phyloP scores from a whole-genome alignment of 2,888 invertebrate genomes.

The Byasa hedistus region DNA sequence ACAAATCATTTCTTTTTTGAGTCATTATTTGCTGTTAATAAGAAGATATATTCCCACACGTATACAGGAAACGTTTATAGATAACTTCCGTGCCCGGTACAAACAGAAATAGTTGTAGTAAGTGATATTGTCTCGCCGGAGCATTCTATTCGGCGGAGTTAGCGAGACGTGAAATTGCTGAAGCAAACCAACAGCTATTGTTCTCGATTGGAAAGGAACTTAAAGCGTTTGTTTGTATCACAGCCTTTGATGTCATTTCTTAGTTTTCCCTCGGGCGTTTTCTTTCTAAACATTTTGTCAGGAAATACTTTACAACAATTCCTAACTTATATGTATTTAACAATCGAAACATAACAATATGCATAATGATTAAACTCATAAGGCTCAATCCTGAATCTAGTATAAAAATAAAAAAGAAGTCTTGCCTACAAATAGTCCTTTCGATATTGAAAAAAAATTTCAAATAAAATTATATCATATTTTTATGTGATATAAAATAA shows the following conservation, averaged over 20 bases:
- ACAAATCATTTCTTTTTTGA: no score
- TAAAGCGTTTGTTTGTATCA: constrained; percentile 24
- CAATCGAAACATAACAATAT: no score
- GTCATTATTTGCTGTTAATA: no score
- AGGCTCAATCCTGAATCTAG: no score
- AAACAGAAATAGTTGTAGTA: constrained; percentile 30
- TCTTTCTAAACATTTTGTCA: constrained; percentile 1
- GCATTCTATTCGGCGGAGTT: constrained; percentile 51
- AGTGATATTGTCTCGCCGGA: constrained; percentile 51
- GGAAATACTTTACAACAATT: not conserved
- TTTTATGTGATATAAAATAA: no score
- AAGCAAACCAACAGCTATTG: constrained; percentile 30
- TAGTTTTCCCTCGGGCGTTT: constrained; percentile 21
- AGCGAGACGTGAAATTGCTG: constrained; percentile 65
- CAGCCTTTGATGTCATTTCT: constrained; percentile 25
- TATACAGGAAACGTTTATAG: not conserved
- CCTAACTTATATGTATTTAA: no score
- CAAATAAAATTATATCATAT: no score
- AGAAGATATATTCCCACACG: no score
- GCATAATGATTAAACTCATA: no score
- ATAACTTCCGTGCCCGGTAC: not conserved
- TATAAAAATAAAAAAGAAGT: no score
- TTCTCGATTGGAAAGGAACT: constrained; percentile 29
- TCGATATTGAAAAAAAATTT: no score
- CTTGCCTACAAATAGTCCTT: no score